Percentiles rank a stretch among this genome's conserved stretches.
phyloP scores from a whole-genome alignment of 2,113 vertebrate species.

The Ploceus nigricollis region DNA sequence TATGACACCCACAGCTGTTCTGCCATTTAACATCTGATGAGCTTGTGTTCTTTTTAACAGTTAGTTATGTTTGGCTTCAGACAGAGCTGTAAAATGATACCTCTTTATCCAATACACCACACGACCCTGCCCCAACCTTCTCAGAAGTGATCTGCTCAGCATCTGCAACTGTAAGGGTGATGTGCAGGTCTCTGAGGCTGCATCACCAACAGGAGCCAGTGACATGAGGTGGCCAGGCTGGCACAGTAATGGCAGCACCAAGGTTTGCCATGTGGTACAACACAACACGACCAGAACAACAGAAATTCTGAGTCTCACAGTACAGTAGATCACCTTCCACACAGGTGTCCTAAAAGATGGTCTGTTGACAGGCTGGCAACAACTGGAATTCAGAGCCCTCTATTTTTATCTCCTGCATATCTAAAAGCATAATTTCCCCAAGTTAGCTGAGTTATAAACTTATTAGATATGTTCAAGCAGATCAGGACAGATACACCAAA shows the following conservation, averaged over 20 bases:
- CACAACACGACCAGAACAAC: not conserved
- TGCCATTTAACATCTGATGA: constrained; percentile 28
- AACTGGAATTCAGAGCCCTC: not conserved
- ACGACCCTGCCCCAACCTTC: not conserved
- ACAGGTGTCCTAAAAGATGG: fast-evolving
- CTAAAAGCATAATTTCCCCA: not conserved
- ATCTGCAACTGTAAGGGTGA: fast-evolving
- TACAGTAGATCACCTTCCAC: not conserved
- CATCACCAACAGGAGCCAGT: not conserved
- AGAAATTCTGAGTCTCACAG: not conserved
- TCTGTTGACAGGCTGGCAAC: not conserved
- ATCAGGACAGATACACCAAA: not conserved
- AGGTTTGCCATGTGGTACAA: fast-evolving
- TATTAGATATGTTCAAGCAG: not conserved
- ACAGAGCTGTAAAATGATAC: not conserved
- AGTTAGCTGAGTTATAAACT: not conserved
- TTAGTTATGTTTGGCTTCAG: constrained; percentile 48
- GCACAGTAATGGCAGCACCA: not conserved
- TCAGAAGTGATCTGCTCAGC: not conserved
- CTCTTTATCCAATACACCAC: not conserved
- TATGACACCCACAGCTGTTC: constrained; percentile 56
- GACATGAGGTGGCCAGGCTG: fast-evolving
- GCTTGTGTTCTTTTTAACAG: not conserved
- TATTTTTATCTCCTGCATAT: not conserved
- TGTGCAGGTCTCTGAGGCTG: not conserved